phyloP scores from a whole-genome alignment of 2,888 invertebrate genomes.

The Choreutis nemorana region DNA sequence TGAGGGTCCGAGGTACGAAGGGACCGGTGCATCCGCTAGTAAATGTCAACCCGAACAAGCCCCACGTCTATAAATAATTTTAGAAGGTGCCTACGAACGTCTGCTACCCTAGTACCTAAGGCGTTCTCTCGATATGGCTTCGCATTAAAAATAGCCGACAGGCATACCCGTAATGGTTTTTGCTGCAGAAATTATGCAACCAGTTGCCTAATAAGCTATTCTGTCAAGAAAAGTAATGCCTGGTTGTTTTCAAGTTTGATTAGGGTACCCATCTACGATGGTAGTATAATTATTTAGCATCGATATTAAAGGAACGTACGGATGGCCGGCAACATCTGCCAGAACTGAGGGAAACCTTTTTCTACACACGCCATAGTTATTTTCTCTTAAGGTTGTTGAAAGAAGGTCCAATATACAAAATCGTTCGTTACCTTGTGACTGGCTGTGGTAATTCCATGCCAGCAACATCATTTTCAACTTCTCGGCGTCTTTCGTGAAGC shows the following conservation, averaged over 20 bases:
- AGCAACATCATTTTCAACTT: slow-evolving; percentile 88
- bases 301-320: too few relatives aligned
- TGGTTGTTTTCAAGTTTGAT: too few relatives aligned
- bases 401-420: too few relatives aligned
- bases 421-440: slow-evolving; percentile 74
- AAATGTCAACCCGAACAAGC: slow-evolving; percentile 51
- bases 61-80: slow-evolving; percentile 52
- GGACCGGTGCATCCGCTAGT: slow-evolving; percentile 45
- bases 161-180: slow-evolving; percentile 15
- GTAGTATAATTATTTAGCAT: too few relatives aligned
- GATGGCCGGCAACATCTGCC: too few relatives aligned
- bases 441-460: slow-evolving; percentile 88
- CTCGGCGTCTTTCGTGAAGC: slow-evolving; percentile 82
- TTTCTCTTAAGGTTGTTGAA: too few relatives aligned
- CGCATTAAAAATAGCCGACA: slow-evolving; percentile 40
- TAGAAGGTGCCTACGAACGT: slow-evolving; percentile 31
- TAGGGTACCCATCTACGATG: too few relatives aligned
- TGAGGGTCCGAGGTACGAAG: slow-evolving; percentile 29
- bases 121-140: slow-evolving; percentile 41
- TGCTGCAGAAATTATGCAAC: slow-evolving; percentile 31
- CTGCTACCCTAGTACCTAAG: slow-evolving; percentile 20
- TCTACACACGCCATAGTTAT: too few relatives aligned
- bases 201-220: slow-evolving; percentile 13
- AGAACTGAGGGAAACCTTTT: too few relatives aligned
- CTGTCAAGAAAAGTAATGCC: slow-evolving; percentile 18